Evolutionary conservation across 2,797 vertebrate species (phyloP), one percentile per base, ranked within the genome.

Genomic region (Morelia viridis): DNA sequence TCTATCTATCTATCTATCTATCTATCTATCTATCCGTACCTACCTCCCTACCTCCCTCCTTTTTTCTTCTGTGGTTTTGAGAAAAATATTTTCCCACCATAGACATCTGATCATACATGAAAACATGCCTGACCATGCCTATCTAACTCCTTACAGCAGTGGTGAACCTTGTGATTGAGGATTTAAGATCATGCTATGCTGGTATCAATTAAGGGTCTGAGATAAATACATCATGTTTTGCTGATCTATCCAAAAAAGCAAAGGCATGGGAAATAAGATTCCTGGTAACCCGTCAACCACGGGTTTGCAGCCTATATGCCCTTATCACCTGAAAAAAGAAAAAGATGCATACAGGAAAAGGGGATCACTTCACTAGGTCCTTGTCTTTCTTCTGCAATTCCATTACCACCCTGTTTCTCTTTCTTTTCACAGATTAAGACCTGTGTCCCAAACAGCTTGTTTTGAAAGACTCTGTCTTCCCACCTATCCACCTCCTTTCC

Each of bases 401-500:
- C 17, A 46, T 80, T 10, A 80, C 31, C 60, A 58, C 8, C 28
- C 15, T 1, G 0, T 46, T 53, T 88, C 24, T 65, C 46, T 1
- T 60, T 35, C 71, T 10, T 4, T 5, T 57, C 2, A 3, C 22
- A 7, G 56, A 57, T 83, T 60, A 88, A 64, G 28, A 85, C 1
- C 68, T 93, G 11, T 56, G 31, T 13, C 24, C 89, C 85, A 88
- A 41, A 57, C 17, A 86, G 9, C 0, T 1, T 89, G 56, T 89
- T 86, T 92, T 87, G 83, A 90, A 94, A 22, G 17, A n/a, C 41
- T 0, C 1, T 87, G 22, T 56, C 86, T 91, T 83, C 28, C 89
- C 17, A 58, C 58, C 24, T 80, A 35, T 56, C 53, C 19, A 90
- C 12, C 5, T 9, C 2, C 89, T 80, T 24, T 65, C 90, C 19